Percentiles rank a stretch among this genome's conserved stretches.
Conservation (phyloP, 1,140 invertebrate species). For the Anastrepha obliqua region DNA sequence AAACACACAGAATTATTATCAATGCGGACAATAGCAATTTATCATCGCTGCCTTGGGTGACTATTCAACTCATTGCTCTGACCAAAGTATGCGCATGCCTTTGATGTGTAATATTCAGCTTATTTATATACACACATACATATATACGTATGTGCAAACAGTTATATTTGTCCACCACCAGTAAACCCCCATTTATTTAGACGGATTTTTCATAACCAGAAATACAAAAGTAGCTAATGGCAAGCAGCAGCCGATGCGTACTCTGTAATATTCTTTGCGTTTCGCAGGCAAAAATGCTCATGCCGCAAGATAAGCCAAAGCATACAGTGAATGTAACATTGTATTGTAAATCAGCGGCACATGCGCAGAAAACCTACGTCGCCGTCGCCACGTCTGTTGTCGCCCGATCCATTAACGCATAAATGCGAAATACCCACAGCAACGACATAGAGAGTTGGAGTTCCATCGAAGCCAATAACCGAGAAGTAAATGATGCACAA, state of each 20-base stretch:
- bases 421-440: slow-evolving; percentile 21
- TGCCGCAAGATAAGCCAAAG: not conserved
- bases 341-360: not conserved
- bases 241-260: not conserved
- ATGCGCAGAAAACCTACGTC: not conserved
- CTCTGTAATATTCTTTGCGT: not conserved
- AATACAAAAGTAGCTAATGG: not conserved
- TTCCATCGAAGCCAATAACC: slow-evolving; percentile 32
- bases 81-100: not conserved
- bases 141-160: not conserved
- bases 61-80: not conserved
- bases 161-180: not conserved
- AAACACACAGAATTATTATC: slow-evolving; percentile 6
- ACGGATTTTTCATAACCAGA: not conserved
- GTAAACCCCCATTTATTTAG: not conserved
- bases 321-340: not conserved
- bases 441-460: not conserved
- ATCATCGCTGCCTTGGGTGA: not conserved
- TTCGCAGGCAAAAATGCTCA: not conserved
- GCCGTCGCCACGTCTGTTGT: not conserved
- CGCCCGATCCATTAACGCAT: slow-evolving; percentile 31
- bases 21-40: slow-evolving; percentile 10
- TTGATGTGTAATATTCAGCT: not conserved
- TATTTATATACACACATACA: not conserved
- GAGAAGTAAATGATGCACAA: slow-evolving; percentile 43